Base-by-base conservation (phyloP, 2,797 vertebrate genomes). In the Crotalus adamanteus region DNA sequence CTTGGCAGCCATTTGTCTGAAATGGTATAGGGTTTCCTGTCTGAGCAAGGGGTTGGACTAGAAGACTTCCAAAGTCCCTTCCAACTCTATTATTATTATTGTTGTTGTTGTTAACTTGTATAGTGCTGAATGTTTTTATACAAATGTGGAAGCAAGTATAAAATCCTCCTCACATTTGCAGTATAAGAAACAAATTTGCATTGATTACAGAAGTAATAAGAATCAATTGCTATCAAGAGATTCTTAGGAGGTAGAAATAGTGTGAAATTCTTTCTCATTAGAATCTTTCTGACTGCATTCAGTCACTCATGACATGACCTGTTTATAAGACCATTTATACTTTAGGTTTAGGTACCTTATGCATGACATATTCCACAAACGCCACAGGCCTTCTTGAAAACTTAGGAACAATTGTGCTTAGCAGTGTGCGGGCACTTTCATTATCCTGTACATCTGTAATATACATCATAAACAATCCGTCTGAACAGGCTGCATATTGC, bases 271-370 rank as follows among this genome's bases (percentile, higher is more conserved):
- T 22, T 88, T 55, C n/a, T 88, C 42, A 42, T 91, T 93, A 88
- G 8, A 61, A 65, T 60, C 6, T 28, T 90, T 90, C 55, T 93
- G 65, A 83, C 56, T 26, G 42, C n/a, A 83, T 93, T 91, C 86
- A 91, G 42, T 73, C 92, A 93, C 1, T 91, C 42, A 78, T 42
- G 87, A 51, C 65, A 91, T 91, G 47, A 91, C 37, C 42, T 61
- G 42, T 91, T 83, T 78, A 87, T 88, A 47, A 51, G 31, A 31
- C 86, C 53, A 69, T 42, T 47, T 86, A 51, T 20, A 47, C 85
- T 53, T 87, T 60, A 90, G 89, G 28, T 16, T 51, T 51, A 51
- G 47, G 47, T 51, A 78, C 56, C 53, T 92, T 57, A 22, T 78
- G 53, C 31, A 55, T 37, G 2, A 37, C 55, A 87, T 86, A 78